phyloP scores from a whole-genome alignment of 1,140 invertebrate genomes.

The Temnothorax curvispinosus region DNA sequence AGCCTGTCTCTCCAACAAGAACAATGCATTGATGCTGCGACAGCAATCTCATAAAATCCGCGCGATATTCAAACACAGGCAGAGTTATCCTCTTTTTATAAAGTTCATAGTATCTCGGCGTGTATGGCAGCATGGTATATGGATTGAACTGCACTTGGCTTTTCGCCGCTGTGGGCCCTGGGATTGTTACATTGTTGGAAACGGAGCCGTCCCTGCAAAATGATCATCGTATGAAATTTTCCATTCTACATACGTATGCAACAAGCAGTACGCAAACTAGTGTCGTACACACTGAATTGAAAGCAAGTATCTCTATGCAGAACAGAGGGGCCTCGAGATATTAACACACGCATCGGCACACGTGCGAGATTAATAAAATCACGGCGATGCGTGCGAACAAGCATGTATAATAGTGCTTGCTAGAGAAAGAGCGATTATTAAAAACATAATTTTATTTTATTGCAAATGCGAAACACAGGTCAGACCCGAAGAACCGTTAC shows the following conservation, averaged over 20 bases:
- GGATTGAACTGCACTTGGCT: constrained; percentile 89
- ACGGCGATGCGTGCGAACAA: neutral
- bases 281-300: neutral
- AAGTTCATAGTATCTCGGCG: constrained; percentile 93
- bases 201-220: constrained; percentile 78
- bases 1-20: constrained; percentile 98
- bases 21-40: constrained; percentile 96
- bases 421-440: neutral
- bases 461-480: neutral
- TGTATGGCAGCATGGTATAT: constrained; percentile 91
- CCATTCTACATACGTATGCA: neutral
- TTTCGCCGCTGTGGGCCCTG: constrained; percentile 83
- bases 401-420: neutral
- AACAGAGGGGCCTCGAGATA: neutral
- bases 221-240: neutral
- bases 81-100: constrained; percentile 95
- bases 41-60: constrained; percentile 97
- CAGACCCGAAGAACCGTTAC: constrained; percentile 67
- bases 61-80: constrained; percentile 99
- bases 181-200: constrained; percentile 74
- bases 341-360: neutral
- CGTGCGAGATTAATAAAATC: neutral
- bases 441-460: neutral
- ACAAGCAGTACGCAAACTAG: neutral
- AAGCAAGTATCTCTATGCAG: constrained; percentile 31